phyloP scores from a whole-genome alignment of 2,888 invertebrate species.

The Drosophila koepferae region DNA sequence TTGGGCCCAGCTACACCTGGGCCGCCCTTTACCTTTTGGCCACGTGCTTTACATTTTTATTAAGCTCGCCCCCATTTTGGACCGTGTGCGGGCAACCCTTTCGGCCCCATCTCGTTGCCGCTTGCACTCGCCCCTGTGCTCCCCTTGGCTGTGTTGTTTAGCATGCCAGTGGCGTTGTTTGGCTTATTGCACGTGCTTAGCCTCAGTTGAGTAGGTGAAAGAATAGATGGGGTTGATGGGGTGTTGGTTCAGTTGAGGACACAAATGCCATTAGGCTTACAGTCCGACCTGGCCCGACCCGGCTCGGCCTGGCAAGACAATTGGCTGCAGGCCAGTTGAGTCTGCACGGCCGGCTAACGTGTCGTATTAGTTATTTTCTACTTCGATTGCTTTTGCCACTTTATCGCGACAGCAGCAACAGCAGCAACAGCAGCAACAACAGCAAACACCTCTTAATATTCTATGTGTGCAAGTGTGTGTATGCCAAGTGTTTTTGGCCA shows the following conservation, averaged over 20 bases:
- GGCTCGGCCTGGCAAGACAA: constrained; percentile 57
- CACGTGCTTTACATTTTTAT: constrained; percentile 84
- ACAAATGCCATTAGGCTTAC: constrained; percentile 77
- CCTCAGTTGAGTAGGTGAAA: constrained; percentile 41
- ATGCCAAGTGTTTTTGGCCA: constrained; percentile 32
- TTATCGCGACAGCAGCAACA: constrained; percentile 70
- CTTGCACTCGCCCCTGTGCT: not conserved
- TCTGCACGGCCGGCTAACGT: constrained; percentile 73
- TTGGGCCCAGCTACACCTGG: constrained; percentile 43
- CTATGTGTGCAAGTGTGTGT: constrained; percentile 10
- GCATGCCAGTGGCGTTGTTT: constrained; percentile 81
- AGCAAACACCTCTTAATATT: constrained; percentile 7
- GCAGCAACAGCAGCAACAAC: constrained; percentile 19
- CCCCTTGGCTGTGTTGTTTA: constrained; percentile 58
- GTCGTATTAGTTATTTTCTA: constrained; percentile 80
- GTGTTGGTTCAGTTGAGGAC: constrained; percentile 33
- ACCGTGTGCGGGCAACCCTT: constrained; percentile 64
- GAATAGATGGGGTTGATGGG: not conserved
- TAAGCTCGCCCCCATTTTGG: constrained; percentile 56
- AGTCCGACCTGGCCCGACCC: not conserved
- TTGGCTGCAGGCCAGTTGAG: constrained; percentile 65
- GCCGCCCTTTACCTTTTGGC: constrained; percentile 37
- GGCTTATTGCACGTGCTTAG: constrained; percentile 79
- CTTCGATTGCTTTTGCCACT: constrained; percentile 82
- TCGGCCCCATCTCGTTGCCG: constrained; percentile 49